Evolutionary conservation across 2,797 vertebrate genomes (phyloP).

Genomic region (Carapus acus): DNA sequence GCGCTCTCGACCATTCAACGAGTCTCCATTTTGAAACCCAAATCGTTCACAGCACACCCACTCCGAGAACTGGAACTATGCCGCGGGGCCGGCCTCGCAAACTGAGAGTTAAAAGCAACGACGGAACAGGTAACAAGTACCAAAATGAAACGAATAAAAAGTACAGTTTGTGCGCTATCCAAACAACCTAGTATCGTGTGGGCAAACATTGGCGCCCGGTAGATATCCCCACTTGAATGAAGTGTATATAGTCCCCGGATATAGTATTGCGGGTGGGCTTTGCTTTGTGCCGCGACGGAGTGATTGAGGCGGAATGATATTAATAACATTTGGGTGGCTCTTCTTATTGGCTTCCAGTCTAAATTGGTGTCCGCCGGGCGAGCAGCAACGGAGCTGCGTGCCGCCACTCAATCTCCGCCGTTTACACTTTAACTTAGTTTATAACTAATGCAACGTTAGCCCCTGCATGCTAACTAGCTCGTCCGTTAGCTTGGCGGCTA

Average conservation of each 20-base stretch:
- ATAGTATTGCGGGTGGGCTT: conserved; percentile 77
- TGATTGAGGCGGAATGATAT: conserved; percentile 87
- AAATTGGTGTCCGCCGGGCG: conserved; percentile 58
- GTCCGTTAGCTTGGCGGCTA: conserved; percentile 57
- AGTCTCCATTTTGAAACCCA: conserved; percentile 79
- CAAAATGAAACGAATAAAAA: conserved; percentile 72
- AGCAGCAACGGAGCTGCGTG: neutral
- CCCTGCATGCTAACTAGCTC: conserved; percentile 60
- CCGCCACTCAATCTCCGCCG: neutral
- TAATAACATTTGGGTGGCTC: conserved; percentile 76
- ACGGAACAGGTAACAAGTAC: conserved; percentile 79
- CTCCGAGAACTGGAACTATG: conserved; percentile 82
- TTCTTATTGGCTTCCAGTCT: conserved; percentile 75
- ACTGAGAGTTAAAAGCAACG: conserved; percentile 80
- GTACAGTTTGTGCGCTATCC: conserved; percentile 52
- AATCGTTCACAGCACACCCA: conserved; percentile 77
- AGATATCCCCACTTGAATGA: conserved; percentile 70
- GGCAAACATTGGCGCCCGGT: conserved; percentile 37
- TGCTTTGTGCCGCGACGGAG: conserved; percentile 76
- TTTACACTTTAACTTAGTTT: conserved; percentile 6
- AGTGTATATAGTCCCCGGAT: conserved; percentile 87
- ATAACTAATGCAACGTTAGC: conserved; percentile 48
- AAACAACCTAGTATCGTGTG: conserved; percentile 39
- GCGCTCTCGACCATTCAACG: conserved; percentile 43
- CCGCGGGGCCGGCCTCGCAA: conserved; percentile 96